Conservation (phyloP, 1,140 invertebrate genomes). For the Ceratina australensis region DNA sequence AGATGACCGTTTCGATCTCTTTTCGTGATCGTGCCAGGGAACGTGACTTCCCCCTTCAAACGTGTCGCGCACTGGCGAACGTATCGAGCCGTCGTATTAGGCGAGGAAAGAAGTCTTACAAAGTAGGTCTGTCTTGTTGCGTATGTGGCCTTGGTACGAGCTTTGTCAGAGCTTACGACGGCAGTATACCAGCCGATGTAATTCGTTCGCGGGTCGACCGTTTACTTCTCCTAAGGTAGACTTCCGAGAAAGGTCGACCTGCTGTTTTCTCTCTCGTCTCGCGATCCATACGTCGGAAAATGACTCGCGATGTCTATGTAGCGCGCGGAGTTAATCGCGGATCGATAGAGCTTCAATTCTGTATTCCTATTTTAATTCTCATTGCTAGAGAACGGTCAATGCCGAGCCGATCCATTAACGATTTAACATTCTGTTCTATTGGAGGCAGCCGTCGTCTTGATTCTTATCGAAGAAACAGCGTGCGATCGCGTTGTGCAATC, state of each 20-base stretch:
- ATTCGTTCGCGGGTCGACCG: neutral
- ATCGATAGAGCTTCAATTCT: no score
- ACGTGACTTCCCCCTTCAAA: neutral
- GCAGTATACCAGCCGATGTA: slow-evolving; percentile 19
- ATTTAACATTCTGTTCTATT: slow-evolving; percentile 14
- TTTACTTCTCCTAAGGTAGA: neutral
- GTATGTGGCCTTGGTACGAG: slow-evolving; percentile 55
- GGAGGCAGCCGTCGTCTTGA: slow-evolving; percentile 4
- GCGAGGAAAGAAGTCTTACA: slow-evolving; percentile 58
- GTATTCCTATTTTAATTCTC: neutral
- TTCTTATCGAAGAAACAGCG: no score
- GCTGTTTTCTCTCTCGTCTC: no score
- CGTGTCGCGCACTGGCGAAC: neutral
- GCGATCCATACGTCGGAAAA: neutral
- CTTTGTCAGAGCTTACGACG: slow-evolving; percentile 42
- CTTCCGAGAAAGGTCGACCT: neutral
- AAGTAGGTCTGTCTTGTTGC: slow-evolving; percentile 65
- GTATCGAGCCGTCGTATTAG: slow-evolving; percentile 33
- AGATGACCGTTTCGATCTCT: no score
- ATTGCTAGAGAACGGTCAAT: slow-evolving; percentile 6
- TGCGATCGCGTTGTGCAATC: no score
- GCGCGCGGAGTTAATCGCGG: no score
- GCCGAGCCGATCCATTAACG: slow-evolving; percentile 11
- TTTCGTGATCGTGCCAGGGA: neutral
- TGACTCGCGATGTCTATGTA: no score